Conservation (phyloP, 2,797 vertebrate species). For the Urosaurus nigricauda region DNA sequence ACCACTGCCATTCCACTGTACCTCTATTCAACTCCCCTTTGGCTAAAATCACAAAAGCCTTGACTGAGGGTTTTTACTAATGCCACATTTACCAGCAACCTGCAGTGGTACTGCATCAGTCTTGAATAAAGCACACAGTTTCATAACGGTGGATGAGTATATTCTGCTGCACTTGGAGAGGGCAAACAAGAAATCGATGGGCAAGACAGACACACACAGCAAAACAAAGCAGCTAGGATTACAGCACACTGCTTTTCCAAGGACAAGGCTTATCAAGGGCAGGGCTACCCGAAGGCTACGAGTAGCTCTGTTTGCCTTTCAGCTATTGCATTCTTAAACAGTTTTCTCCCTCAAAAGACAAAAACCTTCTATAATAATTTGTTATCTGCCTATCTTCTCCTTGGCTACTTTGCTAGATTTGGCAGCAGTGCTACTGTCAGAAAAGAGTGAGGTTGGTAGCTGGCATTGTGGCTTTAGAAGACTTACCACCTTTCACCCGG, state of each 20-base stretch:
- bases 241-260: slow-evolving; percentile 28
- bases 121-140: slow-evolving; percentile 17
- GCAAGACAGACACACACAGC: background rate
- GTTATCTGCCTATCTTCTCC: background rate
- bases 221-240: background rate
- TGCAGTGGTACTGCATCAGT: slow-evolving; percentile 32
- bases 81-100: slow-evolving; percentile 19
- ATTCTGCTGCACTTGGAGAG: slow-evolving; percentile 1
- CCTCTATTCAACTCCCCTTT: background rate
- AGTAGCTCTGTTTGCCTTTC: slow-evolving; percentile 32
- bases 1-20: background rate
- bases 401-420: background rate
- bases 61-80: slow-evolving; percentile 4
- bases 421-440: too few relatives aligned
- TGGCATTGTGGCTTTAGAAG: background rate
- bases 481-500: too few relatives aligned
- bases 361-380: background rate
- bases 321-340: slow-evolving; percentile 26
- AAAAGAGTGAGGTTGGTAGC: background rate
- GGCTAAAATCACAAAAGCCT: background rate
- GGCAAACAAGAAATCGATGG: slow-evolving; percentile 30
- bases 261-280: slow-evolving; percentile 39
- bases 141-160: slow-evolving; percentile 41
- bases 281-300: background rate
- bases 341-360: background rate